A percentile compares a stretch with the other conserved stretches of the same genome.
These are phyloP conservation scores for Cremastobaeus sp. DNA, from an alignment of 2,888 invertebrate genomes.

Conservation along the genomic window DNA sequence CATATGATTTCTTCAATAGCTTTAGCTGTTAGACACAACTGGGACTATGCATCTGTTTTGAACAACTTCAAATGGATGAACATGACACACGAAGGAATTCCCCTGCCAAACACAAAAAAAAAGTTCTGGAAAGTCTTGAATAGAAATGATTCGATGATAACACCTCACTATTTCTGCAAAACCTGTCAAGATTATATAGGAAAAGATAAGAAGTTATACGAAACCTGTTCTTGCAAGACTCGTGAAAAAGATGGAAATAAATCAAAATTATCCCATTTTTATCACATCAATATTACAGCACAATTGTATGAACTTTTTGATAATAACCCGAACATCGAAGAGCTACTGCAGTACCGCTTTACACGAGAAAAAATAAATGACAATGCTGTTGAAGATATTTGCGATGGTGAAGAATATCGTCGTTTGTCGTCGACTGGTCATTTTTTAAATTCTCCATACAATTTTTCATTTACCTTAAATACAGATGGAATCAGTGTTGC, in stretches of 20 bases:
- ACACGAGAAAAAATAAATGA: constrained; percentile 11
- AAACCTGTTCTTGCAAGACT: not conserved
- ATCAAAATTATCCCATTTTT: constrained; percentile 5
- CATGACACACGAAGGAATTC: not conserved
- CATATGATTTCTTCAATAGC: constrained; percentile 1
- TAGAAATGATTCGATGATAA: constrained; percentile 9
- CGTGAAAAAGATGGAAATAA: not conserved
- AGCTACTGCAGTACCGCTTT: constrained; percentile 6
- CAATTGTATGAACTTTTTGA: constrained; percentile 11
- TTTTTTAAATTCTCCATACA: constrained; percentile 4
- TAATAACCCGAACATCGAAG: not conserved
- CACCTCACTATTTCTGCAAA: not conserved
- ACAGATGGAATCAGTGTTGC: not conserved
- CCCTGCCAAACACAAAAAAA: not conserved
- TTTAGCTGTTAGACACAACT: constrained; percentile 12
- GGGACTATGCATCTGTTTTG: constrained; percentile 9
- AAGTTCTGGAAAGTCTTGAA: constrained; percentile 13
- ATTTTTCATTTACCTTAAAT: constrained; percentile 2
- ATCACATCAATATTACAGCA: constrained; percentile 7
- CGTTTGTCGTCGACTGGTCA: constrained; percentile 2
- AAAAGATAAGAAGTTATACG: not conserved
- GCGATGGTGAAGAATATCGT: constrained; percentile 23
- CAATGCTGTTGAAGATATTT: constrained; percentile 12
- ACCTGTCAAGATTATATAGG: constrained; percentile 14
- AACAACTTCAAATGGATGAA: constrained; percentile 7